phyloP scores from a whole-genome alignment of 2,113 vertebrate species.

The Rhinolophus ferrumequinum region DNA sequence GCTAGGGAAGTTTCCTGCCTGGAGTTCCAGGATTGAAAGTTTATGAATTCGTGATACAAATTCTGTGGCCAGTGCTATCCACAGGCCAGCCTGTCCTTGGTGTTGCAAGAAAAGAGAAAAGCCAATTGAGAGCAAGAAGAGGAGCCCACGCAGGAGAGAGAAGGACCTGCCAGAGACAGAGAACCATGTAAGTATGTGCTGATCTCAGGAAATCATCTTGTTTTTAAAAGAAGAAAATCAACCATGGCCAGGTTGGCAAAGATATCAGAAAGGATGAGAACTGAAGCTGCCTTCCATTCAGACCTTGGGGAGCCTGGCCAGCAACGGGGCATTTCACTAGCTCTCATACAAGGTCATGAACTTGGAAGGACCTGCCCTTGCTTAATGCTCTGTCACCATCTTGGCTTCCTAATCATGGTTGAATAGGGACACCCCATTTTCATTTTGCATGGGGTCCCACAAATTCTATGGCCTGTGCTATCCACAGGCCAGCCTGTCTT shows the following conservation, averaged over 20 bases:
- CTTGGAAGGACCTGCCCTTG: neutral
- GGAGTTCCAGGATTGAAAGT: neutral
- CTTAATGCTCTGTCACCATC: neutral
- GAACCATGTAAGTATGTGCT: too few relatives aligned
- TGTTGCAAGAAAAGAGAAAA: neutral
- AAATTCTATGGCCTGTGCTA: neutral
- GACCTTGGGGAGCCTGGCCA: neutral
- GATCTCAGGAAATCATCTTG: neutral
- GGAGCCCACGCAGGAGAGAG: neutral
- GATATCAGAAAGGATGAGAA: neutral
- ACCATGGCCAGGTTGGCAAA: neutral
- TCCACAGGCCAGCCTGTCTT: neutral
- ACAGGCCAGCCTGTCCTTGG: too few relatives aligned
- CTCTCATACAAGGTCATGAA: neutral
- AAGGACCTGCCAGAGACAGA: neutral
- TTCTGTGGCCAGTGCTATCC: too few relatives aligned
- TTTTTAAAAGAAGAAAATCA: neutral
- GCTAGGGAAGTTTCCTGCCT: neutral
- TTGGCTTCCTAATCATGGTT: neutral
- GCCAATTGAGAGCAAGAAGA: neutral
- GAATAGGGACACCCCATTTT: neutral
- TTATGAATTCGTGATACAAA: neutral
- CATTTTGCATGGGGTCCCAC: neutral
- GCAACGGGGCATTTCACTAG: too few relatives aligned
- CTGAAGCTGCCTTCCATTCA: neutral